Evolutionary conservation across 2,888 invertebrate species (phyloP), one percentile per base, ranked within the genome.

Genomic region (Sceliomorpha sp.): DNA sequence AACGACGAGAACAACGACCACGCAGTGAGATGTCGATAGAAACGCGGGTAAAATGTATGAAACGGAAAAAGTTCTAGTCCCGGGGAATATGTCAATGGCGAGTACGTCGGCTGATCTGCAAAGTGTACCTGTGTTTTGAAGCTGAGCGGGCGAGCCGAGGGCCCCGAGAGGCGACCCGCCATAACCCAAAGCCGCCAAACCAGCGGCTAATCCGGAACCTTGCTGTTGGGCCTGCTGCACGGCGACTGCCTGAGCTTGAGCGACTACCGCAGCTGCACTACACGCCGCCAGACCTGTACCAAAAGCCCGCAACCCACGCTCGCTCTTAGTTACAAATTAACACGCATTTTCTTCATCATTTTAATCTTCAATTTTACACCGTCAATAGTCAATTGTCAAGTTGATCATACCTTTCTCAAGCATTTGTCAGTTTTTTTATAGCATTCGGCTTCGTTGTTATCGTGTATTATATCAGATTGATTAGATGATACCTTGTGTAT

Each of bases 221-320:
- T 88, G 88, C 71, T 88, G 88, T 59, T 88, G 88, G 71, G 87
- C 88, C 80, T 88, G 88, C 71, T 88, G 88, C 59, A 86, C 88
- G 47, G 88, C 88, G 70, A 88, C 88, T 56, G 87, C 88, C 73
- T 88, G 88, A 68, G 87, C 88, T 74, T 87, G 87, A 60, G 87
- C 88, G 71, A 87, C 88, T 77, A 85, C 87, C 51, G 87, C 87
- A 56, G 86, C 87, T 76, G 89, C 90, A 75, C 92, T 92, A 87
- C 90, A 92, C 80, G 92, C 89, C 67, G 92, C 92, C 75, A 93
- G 89, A 82, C 92, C 92, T 91, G 86, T 82, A 86, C 88, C 86
- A 81, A 84, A 85, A 84, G 80, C 84, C 85, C 86, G 80, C 81
- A 77, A 81, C 79, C 82, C 83, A 83, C 78, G 82, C 83, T 75